phyloP scores from a whole-genome alignment of 2,113 vertebrate species.

The Guaruba guarouba region DNA sequence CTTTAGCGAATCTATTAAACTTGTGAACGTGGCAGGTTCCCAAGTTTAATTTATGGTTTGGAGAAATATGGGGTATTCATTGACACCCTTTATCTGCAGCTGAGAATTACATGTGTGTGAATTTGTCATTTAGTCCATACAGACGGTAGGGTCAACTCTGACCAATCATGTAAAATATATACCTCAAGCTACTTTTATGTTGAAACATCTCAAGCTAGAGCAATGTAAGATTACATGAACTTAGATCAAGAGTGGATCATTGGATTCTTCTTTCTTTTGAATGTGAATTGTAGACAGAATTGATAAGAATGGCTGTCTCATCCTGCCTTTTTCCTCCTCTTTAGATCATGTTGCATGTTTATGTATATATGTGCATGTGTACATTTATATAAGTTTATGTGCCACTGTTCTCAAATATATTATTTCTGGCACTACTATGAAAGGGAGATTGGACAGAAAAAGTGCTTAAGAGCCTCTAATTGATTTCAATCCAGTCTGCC shows the following conservation, averaged over 20 bases:
- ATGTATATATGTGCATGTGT: neutral
- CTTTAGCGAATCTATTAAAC: slow-evolving; percentile 64
- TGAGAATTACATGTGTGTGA: neutral
- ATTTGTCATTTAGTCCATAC: slow-evolving; percentile 56
- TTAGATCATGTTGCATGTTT: neutral
- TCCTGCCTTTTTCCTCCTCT: neutral
- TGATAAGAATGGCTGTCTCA: neutral
- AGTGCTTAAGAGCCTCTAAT: neutral
- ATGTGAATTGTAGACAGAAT: neutral
- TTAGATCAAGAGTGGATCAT: neutral
- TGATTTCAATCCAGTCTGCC: slow-evolving; percentile 23
- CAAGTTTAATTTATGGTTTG: slow-evolving; percentile 68
- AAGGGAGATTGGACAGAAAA: slow-evolving; percentile 26
- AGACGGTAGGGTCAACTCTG: neutral
- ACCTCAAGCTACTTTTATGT: neutral
- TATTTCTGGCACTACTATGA: slow-evolving; percentile 41
- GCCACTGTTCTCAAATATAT: slow-evolving; percentile 18
- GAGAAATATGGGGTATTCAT: slow-evolving; percentile 68
- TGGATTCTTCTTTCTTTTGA: neutral
- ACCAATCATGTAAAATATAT: neutral
- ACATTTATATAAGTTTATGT: slow-evolving; percentile 3
- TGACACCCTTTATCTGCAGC: slow-evolving; percentile 58
- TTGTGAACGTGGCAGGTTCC: slow-evolving; percentile 45
- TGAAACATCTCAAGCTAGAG: neutral
- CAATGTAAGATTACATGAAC: neutral